Evolutionary conservation across 2,888 invertebrate genomes (phyloP).

Genomic region (Hyppa rectilinea): DNA sequence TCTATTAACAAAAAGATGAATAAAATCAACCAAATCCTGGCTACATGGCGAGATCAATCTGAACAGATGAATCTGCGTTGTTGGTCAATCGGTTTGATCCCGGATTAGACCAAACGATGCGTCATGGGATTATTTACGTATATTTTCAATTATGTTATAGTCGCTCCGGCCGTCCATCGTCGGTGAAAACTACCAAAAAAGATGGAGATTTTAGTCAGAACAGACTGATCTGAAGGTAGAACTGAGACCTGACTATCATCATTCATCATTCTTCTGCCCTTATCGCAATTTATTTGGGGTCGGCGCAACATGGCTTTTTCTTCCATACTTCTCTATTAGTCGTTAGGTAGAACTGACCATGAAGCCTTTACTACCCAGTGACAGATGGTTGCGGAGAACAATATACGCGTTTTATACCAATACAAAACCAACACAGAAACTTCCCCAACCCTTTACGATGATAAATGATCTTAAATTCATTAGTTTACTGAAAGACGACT

Average conservation of each 20-base stretch:
- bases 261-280: too few species aligned
- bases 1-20: conserved; percentile 52
- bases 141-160: neutral
- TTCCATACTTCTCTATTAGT: too few species aligned
- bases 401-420: too few species aligned
- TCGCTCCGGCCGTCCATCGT: neutral
- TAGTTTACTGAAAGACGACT: neutral
- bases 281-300: too few species aligned
- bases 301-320: too few species aligned
- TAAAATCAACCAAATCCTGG: neutral
- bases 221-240: neutral
- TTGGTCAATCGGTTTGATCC: neutral
- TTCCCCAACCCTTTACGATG: neutral
- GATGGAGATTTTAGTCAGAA: neutral
- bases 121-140: neutral
- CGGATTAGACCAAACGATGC: neutral
- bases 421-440: neutral
- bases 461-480: neutral
- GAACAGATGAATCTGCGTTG: neutral
- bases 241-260: too few species aligned
- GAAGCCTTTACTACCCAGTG: neutral
- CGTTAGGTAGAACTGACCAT: neutral
- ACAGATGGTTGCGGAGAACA: too few species aligned
- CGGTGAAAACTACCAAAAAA: neutral
- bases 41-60: neutral